These are phyloP conservation scores for Thymelicus acteon DNA, from an alignment of 2,888 invertebrate genomes.

Conservation along the genomic window DNA sequence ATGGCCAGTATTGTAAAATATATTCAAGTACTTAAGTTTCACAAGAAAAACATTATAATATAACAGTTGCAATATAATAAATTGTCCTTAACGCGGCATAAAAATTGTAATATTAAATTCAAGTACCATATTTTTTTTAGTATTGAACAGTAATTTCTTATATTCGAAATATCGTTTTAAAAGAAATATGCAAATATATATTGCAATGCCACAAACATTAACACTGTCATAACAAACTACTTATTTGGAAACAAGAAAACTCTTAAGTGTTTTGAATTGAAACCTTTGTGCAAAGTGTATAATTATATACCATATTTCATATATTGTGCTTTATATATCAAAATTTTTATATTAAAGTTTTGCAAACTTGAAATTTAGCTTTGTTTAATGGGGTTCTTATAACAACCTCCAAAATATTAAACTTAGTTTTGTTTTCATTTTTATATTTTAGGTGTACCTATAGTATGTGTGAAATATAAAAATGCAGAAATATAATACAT, in stretches of 20 bases:
- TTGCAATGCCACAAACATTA: slow-evolving; percentile 15
- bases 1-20: slow-evolving; percentile 1
- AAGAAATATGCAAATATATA: neutral
- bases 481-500: too few species aligned
- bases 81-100: neutral
- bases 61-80: slow-evolving; percentile 17
- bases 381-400: slow-evolving; percentile 9
- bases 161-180: slow-evolving; percentile 4
- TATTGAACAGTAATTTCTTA: slow-evolving; percentile 25
- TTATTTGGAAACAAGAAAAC: slow-evolving; percentile 16
- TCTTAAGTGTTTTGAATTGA: slow-evolving; percentile 23
- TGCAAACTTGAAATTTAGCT: slow-evolving; percentile 2
- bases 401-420: slow-evolving; percentile 13
- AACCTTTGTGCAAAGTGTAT: slow-evolving; percentile 32
- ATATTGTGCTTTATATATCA: slow-evolving; percentile 27
- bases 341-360: slow-evolving; percentile 12
- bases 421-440: neutral
- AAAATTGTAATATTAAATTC: slow-evolving; percentile 25
- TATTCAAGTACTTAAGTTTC: neutral
- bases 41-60: neutral
- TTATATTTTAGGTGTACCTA: too few species aligned
- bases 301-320: slow-evolving; percentile 28
- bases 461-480: too few species aligned
- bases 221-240: slow-evolving; percentile 28
- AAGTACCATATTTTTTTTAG: slow-evolving; percentile 11